Percentiles rank a stretch among this genome's conserved stretches.
Evolutionary conservation across 1,140 invertebrate species (phyloP).

Genomic region (Chrysomallon squamiferum): DNA sequence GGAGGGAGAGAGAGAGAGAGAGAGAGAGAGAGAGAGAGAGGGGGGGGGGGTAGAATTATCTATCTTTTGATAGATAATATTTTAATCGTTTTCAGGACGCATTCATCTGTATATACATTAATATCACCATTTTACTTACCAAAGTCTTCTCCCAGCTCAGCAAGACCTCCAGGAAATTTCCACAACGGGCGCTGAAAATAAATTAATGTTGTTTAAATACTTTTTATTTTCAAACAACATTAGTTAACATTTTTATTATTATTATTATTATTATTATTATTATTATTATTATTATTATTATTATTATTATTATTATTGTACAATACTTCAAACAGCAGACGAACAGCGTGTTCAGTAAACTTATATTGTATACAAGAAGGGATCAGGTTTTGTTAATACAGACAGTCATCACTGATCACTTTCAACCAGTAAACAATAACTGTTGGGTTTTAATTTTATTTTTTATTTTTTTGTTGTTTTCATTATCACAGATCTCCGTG

Average conservation of each 20-base stretch:
- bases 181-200: conserved; percentile 65
- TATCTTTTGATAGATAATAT: no score
- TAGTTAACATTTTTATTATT: neutral
- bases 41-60: no score
- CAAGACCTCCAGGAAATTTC: conserved; percentile 92
- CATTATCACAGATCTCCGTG: no score
- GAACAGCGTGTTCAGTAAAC: neutral
- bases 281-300: neutral
- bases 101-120: no score
- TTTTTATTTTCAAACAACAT: neutral
- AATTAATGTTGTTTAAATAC: neutral
- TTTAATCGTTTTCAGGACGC: no score
- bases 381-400: no score
- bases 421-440: no score
- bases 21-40: conserved; percentile 1
- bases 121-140: no score
- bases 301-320: neutral
- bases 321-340: neutral
- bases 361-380: no score
- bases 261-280: neutral
- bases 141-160: conserved; percentile 73
- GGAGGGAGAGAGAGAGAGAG: conserved; percentile 1
- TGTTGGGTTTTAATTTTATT: no score
- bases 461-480: no score
- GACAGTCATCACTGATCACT: no score